Evolutionary conservation across 2,113 vertebrate genomes (phyloP).

Genomic region (Chloropsis cyanopogon): DNA sequence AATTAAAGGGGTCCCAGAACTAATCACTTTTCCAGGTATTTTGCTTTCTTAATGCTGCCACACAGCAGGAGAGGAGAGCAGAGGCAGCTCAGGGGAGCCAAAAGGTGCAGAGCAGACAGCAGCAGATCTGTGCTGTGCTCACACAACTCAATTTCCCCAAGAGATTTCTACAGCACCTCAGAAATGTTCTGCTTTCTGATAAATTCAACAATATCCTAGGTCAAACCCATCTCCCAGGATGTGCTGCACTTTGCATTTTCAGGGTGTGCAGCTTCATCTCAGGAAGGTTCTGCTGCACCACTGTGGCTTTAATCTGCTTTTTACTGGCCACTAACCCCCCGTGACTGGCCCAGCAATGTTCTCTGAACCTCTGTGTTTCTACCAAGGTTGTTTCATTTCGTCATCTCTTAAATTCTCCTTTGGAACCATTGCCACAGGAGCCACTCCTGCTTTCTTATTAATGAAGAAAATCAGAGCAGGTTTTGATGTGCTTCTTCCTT

Average conservation of each 20-base stretch:
- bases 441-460: neutral
- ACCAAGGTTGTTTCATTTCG: neutral
- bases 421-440: neutral
- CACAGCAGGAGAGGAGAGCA: neutral
- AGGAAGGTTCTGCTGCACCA: neutral
- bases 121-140: neutral
- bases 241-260: neutral
- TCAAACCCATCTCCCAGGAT: neutral
- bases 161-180: neutral
- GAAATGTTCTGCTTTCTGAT: neutral
- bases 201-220: fast-evolving
- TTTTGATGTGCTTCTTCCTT: neutral
- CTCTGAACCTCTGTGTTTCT: neutral
- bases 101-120: neutral
- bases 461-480: neutral
- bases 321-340: neutral
- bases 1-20: neutral
- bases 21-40: neutral
- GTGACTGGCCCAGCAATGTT: neutral
- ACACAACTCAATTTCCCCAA: neutral
- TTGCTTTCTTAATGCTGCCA: neutral
- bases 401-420: neutral
- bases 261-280: neutral
- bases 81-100: neutral
- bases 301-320: neutral